These are phyloP conservation scores for Passer montanus DNA, from an alignment of 2,113 vertebrate species.

Conservation along the genomic window DNA sequence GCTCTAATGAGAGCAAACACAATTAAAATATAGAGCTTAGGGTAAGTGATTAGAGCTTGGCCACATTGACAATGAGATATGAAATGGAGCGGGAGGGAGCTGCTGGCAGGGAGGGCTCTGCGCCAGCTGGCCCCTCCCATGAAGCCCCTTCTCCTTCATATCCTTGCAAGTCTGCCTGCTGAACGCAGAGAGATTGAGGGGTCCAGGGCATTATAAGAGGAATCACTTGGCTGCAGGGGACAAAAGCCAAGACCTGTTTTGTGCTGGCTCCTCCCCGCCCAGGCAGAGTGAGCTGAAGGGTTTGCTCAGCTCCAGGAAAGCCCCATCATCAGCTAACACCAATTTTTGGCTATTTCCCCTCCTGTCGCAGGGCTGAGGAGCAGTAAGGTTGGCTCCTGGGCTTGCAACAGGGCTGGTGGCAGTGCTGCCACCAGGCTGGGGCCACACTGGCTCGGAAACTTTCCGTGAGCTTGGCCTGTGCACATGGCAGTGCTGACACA, in stretches of 20 bases:
- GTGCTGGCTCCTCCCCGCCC: neutral
- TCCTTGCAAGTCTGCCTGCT: neutral
- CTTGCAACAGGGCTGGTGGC: neutral
- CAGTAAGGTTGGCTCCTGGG: rapidly evolving
- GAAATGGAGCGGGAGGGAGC: neutral
- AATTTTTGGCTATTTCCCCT: neutral
- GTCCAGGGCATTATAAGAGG: neutral
- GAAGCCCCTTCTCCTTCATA: neutral
- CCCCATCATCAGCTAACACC: neutral
- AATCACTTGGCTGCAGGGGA: neutral
- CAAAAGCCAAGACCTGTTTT: neutral
- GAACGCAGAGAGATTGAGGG: rapidly evolving
- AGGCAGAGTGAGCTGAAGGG: neutral
- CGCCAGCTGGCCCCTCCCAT: rapidly evolving
- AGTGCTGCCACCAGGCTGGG: neutral
- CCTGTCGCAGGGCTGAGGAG: neutral
- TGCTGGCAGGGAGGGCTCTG: neutral
- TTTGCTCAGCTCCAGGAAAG: neutral
- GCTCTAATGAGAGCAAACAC: slow-evolving; percentile 14
- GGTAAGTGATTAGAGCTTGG: neutral
- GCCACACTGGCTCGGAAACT: rapidly evolving
- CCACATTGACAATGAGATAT: neutral
- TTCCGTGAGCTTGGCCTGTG: rapidly evolving
- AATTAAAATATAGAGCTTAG: neutral
- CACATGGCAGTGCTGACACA: neutral